Base-by-base conservation (phyloP, 2,888 invertebrate species). In the Drosophila hamatofila region DNA sequence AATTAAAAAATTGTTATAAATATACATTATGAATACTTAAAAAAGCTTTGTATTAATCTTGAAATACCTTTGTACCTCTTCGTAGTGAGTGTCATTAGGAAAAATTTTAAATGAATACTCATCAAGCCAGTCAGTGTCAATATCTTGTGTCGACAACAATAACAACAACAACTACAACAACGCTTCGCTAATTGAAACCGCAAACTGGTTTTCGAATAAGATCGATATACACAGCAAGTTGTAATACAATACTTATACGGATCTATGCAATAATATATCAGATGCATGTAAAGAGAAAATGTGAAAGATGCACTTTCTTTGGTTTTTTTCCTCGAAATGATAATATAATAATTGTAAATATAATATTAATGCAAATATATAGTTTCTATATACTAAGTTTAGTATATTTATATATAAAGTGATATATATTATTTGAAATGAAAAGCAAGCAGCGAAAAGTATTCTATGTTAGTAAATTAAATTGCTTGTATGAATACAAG, bases 151-250 rank as follows among this genome's bases (percentile, higher is more conserved):
- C 37, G 52, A 66, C 42, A 66, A 57, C 65, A 81, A 61, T 61
- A 81, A 61, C 58, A 64, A 55, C 59, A 63, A 46, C 59, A 81
- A 61, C 56, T 52, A 49, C 57, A 65, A 46, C 65, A 81, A 57
- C 62, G 59, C 66, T 49, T 59, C 67, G 65, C 67, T 78, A 81
- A 84, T 84, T 75, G 78, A 81, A 78, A 75, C 81, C 70, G 65
- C 79, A 84, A 81, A 66, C 81, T 69, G 85, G 81, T 81, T 81
- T 55, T 41, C 49, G 56, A 60, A 67, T 75, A 65, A 71, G 57
- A 63, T 63, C 63, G 35, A 63, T 63, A 58, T 69, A 39, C 62
- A 56, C 46, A 64, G 61, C 67, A 58, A 74, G 60, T 75, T 76
- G 78, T 78, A 83, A 81, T 59, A 70, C 68, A 72, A 83, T 75